phyloP scores from a whole-genome alignment of 1,140 invertebrate genomes.

The Pararge aegeria region DNA sequence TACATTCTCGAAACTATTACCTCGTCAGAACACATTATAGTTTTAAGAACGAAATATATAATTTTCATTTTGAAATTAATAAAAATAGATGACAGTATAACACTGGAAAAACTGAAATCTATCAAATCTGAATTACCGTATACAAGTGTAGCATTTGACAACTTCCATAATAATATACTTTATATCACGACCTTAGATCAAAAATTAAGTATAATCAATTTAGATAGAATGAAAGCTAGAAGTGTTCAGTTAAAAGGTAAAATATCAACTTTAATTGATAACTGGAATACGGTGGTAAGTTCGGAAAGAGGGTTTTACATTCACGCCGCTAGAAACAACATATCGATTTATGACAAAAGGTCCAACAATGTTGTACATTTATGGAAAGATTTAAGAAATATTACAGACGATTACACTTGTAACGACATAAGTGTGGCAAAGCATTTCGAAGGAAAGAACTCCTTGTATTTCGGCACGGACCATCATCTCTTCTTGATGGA shows the following conservation, averaged over 20 bases:
- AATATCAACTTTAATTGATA: constrained; percentile 38
- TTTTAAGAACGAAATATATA: constrained; percentile 55
- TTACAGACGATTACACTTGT: constrained; percentile 55
- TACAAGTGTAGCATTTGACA: constrained; percentile 64
- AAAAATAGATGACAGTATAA: constrained; percentile 29
- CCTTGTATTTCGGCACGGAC: constrained; percentile 55
- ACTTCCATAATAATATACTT: constrained; percentile 60
- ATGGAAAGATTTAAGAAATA: constrained; percentile 44
- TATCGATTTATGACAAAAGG: constrained; percentile 62
- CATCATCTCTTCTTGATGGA: constrained; percentile 66
- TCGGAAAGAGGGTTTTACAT: constrained; percentile 47
- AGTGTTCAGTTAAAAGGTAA: constrained; percentile 48
- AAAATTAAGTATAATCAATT: constrained; percentile 58
- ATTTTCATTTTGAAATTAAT: constrained; percentile 54
- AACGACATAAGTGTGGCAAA: constrained; percentile 51
- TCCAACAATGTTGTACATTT: constrained; percentile 37
- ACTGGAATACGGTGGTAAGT: constrained; percentile 59
- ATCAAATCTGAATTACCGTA: constrained; percentile 53
- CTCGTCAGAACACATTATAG: constrained; percentile 47
- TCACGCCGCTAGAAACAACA: constrained; percentile 43
- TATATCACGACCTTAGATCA: constrained; percentile 56
- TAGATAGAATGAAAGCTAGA: constrained; percentile 53
- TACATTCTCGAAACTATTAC: constrained; percentile 60
- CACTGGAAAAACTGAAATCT: constrained; percentile 48
- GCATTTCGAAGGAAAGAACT: constrained; percentile 39